Evolutionary conservation across 2,797 vertebrate species (phyloP).

Genomic region (Sebastes melanostomus): DNA sequence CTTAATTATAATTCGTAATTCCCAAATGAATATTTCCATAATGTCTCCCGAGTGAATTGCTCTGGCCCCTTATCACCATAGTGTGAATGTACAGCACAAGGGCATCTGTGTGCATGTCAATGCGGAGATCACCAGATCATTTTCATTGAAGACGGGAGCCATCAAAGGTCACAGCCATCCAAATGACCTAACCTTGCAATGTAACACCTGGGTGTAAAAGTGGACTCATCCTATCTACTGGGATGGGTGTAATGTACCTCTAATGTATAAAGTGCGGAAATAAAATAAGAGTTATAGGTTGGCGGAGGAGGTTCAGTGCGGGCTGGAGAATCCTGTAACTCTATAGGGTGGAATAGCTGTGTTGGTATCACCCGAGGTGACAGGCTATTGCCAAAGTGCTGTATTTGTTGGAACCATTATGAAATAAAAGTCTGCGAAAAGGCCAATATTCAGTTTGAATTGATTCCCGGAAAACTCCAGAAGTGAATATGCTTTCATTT

Average conservation of each 20-base stretch:
- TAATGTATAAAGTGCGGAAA: conserved; percentile 83
- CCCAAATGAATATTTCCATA: conserved; percentile 76
- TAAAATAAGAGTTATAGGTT: conserved; percentile 82
- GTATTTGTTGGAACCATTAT: conserved; percentile 88
- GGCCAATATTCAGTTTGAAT: conserved; percentile 89
- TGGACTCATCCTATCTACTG: conserved; percentile 83
- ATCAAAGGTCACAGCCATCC: conserved; percentile 81
- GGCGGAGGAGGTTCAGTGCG: conserved; percentile 65
- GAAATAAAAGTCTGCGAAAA: conserved; percentile 84
- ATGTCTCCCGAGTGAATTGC: conserved; percentile 74
- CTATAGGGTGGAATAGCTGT: conserved; percentile 80
- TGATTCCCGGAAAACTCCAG: conserved; percentile 87
- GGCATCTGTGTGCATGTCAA: conserved; percentile 76
- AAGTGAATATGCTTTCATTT: conserved; percentile 90
- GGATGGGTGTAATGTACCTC: conserved; percentile 82
- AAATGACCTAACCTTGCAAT: conserved; percentile 85
- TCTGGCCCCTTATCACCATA: conserved; percentile 66
- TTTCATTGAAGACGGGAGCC: conserved; percentile 79
- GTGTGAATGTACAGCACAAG: conserved; percentile 70
- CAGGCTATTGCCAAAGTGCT: conserved; percentile 85
- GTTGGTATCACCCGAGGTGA: conserved; percentile 85
- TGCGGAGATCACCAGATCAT: conserved; percentile 77
- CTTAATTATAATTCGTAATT: conserved; percentile 74
- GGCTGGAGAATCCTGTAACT: conserved; percentile 71
- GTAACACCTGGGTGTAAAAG: conserved; percentile 84